Evolutionary conservation across 1,140 invertebrate genomes (phyloP), one percentile per base, ranked within the genome.

Genomic region (Trichonephila clavipes): DNA sequence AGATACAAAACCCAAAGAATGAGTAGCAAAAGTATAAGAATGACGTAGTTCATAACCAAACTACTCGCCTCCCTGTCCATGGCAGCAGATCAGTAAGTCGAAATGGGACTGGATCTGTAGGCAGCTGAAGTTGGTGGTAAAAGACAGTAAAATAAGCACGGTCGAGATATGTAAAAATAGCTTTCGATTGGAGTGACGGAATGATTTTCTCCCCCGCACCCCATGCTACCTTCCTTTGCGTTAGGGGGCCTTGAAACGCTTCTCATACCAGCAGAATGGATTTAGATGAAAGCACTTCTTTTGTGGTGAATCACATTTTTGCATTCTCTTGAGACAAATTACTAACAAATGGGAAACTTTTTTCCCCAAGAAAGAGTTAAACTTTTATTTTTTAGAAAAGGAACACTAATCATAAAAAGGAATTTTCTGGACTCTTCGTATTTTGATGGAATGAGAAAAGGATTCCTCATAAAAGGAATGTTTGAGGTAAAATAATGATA

Each of bases 1-100:
- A 94, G 89, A 66, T 95, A 95, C 34, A 95, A 88, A 61, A 95
- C 85, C 95, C 95, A 95, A 12, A 95, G 87, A 19, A 95, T 95
- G 14, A 95, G 69, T 62, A 95, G 81, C 28, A 95, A 72, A 44
- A 95, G 40, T 58, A 95, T 95, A 19, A 95, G 85, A 58, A 95
- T 93, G 0, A 94, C 92, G 90, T 95, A 95, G 81, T 95, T 95
- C 58, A 95, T 93, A 69, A 95, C 83, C 58, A 95, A 88, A 92
- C 94, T 94, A 81, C 93, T 93, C 18, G 94, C 94, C 94, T 94
- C 94, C 59, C 89, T 94, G 82, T 94, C 94, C 93, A 90, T 90
- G 85, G 69, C 58, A n/a, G 44, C 81, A 85, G 40, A 59, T 24
- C 81, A 66, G 59, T 21, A 34, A 61, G 44, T 59, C 10, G 61